Percentiles rank a stretch among this genome's conserved stretches.
phyloP scores from a whole-genome alignment of 2,888 invertebrate species.

The Octonoba sinensis region DNA sequence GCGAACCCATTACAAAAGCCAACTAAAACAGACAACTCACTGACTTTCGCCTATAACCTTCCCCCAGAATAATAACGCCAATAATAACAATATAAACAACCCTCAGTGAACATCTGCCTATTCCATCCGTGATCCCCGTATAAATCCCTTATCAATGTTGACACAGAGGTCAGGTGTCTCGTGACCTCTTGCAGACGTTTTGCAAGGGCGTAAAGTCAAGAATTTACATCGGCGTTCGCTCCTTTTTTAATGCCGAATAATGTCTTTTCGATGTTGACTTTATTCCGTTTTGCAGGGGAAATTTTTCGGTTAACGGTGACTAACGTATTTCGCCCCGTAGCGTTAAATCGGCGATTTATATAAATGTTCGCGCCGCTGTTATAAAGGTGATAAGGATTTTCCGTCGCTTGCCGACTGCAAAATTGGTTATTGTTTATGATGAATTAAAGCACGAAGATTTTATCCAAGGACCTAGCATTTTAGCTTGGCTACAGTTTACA shows the following conservation, averaged over 20 bases:
- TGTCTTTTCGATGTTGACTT: slow-evolving; percentile 52
- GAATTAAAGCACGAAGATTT: slow-evolving; percentile 38
- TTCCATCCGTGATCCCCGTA: no score
- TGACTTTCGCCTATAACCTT: slow-evolving; percentile 21
- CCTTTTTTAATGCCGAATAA: slow-evolving; percentile 59
- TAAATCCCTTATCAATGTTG: slow-evolving; percentile 58
- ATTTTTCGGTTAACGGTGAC: slow-evolving; percentile 23
- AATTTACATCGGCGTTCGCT: slow-evolving; percentile 50
- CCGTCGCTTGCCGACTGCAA: neutral
- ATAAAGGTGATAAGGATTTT: slow-evolving; percentile 26
- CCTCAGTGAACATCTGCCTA: slow-evolving; percentile 14
- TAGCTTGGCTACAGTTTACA: neutral
- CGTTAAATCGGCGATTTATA: slow-evolving; percentile 51
- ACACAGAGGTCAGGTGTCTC: slow-evolving; percentile 53
- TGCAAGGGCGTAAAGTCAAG: slow-evolving; percentile 39
- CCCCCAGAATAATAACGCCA: slow-evolving; percentile 31
- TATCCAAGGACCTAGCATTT: slow-evolving; percentile 1
- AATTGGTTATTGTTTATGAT: slow-evolving; percentile 58
- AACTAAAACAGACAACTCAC: slow-evolving; percentile 30
- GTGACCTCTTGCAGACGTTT: slow-evolving; percentile 24
- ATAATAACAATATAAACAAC: neutral
- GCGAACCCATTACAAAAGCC: slow-evolving; percentile 3
- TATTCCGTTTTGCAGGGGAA: slow-evolving; percentile 18
- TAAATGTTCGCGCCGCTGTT: slow-evolving; percentile 41
- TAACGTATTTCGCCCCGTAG: neutral